Evolutionary conservation across 2,113 vertebrate species (phyloP).

Genomic region (Upupa epops): DNA sequence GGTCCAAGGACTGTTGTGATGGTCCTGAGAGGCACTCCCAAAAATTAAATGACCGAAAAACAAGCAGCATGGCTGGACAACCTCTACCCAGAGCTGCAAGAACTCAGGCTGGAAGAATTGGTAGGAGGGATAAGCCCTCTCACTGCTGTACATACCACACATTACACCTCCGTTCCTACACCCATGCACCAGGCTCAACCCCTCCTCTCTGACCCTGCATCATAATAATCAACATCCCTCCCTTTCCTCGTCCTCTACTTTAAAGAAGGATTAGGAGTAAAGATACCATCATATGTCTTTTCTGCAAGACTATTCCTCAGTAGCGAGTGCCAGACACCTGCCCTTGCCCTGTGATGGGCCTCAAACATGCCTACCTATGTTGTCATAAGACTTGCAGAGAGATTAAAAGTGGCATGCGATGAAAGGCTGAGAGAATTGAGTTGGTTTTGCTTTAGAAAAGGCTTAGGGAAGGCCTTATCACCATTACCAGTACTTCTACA

Average conservation of each 20-base stretch:
- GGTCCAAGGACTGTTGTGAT: neutral
- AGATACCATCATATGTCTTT: neutral
- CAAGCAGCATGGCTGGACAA: neutral
- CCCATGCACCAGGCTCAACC: fast-evolving
- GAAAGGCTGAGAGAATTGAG: neutral
- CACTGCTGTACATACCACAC: no score
- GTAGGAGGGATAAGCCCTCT: neutral
- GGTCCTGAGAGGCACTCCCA: neutral
- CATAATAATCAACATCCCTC: neutral
- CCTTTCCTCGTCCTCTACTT: neutral
- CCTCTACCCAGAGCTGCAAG: neutral
- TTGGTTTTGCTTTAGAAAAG: no score
- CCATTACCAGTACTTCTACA: neutral
- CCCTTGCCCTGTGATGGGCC: neutral
- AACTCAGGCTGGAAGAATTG: neutral
- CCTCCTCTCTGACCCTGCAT: neutral
- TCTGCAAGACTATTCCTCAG: neutral
- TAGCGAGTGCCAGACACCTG: neutral
- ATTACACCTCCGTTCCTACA: neutral
- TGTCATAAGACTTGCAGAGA: neutral
- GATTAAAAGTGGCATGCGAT: neutral
- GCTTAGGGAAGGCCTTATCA: neutral
- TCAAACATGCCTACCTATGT: neutral
- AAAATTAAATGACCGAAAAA: neutral
- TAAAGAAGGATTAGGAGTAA: neutral